Evolutionary conservation across 1,140 invertebrate species (phyloP).

Genomic region (Pararge aegeria): DNA sequence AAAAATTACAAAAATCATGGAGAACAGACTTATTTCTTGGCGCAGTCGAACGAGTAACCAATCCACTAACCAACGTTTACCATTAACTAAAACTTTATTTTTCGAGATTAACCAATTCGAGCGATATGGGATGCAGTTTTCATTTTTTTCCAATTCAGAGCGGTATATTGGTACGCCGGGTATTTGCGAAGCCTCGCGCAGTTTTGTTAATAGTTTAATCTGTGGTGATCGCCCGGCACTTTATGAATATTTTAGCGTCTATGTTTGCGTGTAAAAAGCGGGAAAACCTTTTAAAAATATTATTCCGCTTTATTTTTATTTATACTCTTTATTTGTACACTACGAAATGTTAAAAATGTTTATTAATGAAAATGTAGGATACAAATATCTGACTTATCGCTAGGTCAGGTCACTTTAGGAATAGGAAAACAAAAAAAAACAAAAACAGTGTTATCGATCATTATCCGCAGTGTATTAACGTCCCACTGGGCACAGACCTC

Average conservation of each 20-base stretch:
- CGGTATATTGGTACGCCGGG: neutral
- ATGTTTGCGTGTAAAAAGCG: conserved; percentile 6
- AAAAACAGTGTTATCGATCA: too few species aligned
- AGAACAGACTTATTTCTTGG: too few species aligned
- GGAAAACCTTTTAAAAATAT: neutral
- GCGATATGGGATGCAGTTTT: neutral
- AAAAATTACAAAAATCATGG: too few species aligned
- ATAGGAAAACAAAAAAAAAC: too few species aligned
- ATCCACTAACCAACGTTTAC: neutral
- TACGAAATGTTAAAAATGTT: too few species aligned
- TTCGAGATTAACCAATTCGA: neutral
- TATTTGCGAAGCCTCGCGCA: neutral
- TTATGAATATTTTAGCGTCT: conserved; percentile 46
- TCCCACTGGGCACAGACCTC: too few species aligned
- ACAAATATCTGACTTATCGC: too few species aligned
- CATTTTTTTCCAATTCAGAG: neutral
- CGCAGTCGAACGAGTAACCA: neutral
- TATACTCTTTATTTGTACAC: too few species aligned
- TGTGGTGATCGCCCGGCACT: conserved; percentile 34
- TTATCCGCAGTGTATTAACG: too few species aligned
- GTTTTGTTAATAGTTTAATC: conserved; percentile 59
- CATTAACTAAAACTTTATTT: conserved; percentile 1
- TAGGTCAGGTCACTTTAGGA: too few species aligned
- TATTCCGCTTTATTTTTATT: neutral
- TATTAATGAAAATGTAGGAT: too few species aligned